Conservation (phyloP, 2,888 invertebrate species). For the Sarcophaga subvicina region DNA sequence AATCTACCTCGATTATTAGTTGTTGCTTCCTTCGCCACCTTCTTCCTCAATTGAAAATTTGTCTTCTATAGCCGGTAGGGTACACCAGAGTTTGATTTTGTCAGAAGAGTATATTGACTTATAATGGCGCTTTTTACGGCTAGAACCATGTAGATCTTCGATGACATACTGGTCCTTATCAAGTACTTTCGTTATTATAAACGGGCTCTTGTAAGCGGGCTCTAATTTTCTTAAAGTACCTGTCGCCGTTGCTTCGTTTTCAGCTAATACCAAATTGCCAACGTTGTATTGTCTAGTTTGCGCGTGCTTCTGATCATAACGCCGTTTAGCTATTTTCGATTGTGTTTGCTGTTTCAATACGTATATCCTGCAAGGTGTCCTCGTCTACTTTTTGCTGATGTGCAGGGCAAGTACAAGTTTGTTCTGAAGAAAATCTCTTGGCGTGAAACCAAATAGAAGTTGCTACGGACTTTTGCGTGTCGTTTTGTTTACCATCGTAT, state of each 20-base stretch:
- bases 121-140: conserved; percentile 47
- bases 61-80: conserved; percentile 19
- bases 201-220: conserved; percentile 70
- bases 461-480: neutral
- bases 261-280: neutral
- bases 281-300: too few species aligned
- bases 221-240: conserved; percentile 69
- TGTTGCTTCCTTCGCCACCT: neutral
- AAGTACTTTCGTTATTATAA: conserved; percentile 64
- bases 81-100: conserved; percentile 62
- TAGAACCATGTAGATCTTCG: conserved; percentile 69
- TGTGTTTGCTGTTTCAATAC: conserved; percentile 3
- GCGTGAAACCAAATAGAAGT: conserved; percentile 46
- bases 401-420: conserved; percentile 36
- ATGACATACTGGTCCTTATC: conserved; percentile 70
- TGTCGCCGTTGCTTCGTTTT: conserved; percentile 56
- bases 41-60: neutral
- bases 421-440: conserved; percentile 52
- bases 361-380: conserved; percentile 7
- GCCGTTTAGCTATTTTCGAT: neutral
- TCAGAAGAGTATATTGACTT: conserved; percentile 67
- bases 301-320: too few species aligned
- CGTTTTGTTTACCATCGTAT: conserved; percentile 47
- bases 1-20: too few species aligned
- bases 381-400: neutral